These are phyloP conservation scores for Oreochromis mossambicus DNA, from an alignment of 2,797 vertebrate genomes.

Conservation along the genomic window DNA sequence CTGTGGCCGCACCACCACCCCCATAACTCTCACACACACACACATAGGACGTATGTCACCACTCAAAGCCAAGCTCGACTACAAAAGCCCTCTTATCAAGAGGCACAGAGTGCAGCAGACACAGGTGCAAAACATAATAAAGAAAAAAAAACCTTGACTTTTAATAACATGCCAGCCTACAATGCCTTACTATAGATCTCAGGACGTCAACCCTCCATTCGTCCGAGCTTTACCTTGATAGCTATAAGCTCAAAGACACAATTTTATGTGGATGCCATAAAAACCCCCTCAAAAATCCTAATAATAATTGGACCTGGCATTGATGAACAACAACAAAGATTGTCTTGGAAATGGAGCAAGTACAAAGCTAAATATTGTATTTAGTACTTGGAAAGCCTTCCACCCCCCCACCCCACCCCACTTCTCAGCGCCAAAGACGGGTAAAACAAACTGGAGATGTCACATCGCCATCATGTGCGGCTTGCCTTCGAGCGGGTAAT, in stretches of 20 bases:
- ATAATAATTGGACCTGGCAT: background rate
- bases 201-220: constrained; percentile 35
- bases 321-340: background rate
- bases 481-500: constrained; percentile 20
- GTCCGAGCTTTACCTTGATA: background rate
- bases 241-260: background rate
- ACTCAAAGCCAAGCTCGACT: constrained; percentile 33
- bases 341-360: background rate
- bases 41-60: background rate
- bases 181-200: constrained; percentile 49
- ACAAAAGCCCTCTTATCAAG: constrained; percentile 76
- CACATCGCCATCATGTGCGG: background rate
- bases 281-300: rapidly evolving
- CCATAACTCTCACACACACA: background rate
- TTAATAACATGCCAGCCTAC: constrained; percentile 67
- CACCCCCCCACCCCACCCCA: too few relatives aligned
- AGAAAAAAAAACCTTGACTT: constrained; percentile 55
- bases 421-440: background rate
- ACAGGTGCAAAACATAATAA: constrained; percentile 78
- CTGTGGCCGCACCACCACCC: background rate
- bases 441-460: constrained; percentile 4
- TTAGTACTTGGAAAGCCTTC: background rate
- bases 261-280: background rate
- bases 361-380: background rate
- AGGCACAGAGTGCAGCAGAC: constrained; percentile 40